Evolutionary conservation across 2,888 invertebrate genomes (phyloP), one percentile per base, ranked within the genome.

Genomic region (Mimas tiliae): DNA sequence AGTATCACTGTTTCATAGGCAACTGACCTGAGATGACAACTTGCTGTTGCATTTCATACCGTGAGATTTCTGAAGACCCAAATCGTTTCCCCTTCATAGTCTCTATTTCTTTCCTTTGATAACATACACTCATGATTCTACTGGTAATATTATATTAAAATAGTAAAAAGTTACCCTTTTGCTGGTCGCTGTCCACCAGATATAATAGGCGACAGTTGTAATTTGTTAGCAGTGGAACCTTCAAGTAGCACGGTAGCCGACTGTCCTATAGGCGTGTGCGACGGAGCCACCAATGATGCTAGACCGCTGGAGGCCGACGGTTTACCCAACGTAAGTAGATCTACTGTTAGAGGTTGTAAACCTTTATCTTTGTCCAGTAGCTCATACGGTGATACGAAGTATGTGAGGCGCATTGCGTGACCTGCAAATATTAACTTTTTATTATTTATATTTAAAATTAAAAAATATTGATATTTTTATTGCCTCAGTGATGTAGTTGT

Each of bases 301-400:
- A 90, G 81, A 11, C 90, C 89, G 67, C 80, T 88, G 1, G 88
- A 82, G 0, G 78, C 75, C 0, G 89, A 73, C 0, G 89, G 88
- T 71, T 89, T 91, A 55, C 94, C 94, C 52, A 93, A 82, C 38
- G 95, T 94, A 48, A 97, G 94, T n/a, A 95, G 91, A 79, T 98
- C 98, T 16, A 96, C 94, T 58, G 96, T 96, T 68, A 98, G 94
- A 11, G 96, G 95, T 78, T 96, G 95, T 52, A 97, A 94, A 7
- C 96, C 95, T 76, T 96, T 96, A 69, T 96, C 96, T 76, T 96
- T 94, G 84, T 97, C 97, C 76, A 98, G 93, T 63, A 98, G 94
- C 85, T 98, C 98, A 82, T 98, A 98, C 0, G 98, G 98, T 0
- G 98, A 97, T 6, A 98, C 97, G 86, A 98, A 98, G 87, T 98